A percentile compares a stretch with the other conserved stretches of the same genome.
Conservation (phyloP, 2,113 vertebrate genomes). For the Epinephelus cyanopodus region DNA sequence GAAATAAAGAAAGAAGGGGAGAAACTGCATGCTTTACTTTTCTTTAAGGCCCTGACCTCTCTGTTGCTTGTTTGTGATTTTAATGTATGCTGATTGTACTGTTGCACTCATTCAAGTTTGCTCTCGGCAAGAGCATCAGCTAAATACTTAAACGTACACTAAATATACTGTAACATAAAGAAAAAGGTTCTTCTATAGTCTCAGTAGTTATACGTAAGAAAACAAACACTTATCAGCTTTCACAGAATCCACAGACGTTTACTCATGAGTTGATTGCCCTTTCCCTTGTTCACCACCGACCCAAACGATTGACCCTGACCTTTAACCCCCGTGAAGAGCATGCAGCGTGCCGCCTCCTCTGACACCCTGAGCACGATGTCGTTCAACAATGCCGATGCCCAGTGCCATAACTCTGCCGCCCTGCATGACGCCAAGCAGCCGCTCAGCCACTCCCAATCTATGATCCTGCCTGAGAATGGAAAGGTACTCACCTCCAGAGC, state of each 20-base stretch:
- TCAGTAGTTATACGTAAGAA: background rate
- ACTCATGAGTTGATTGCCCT: constrained; percentile 6
- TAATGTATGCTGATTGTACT: constrained; percentile 8
- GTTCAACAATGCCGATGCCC: constrained; percentile 45
- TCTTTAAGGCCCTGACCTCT: background rate
- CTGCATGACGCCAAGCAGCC: constrained; percentile 51
- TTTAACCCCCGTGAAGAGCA: constrained; percentile 67
- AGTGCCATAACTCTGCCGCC: constrained; percentile 31
- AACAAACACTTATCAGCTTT: background rate
- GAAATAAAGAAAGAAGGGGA: background rate
- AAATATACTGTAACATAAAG: constrained; percentile 1
- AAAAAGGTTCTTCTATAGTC: background rate
- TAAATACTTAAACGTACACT: background rate
- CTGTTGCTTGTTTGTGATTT: constrained; percentile 27
- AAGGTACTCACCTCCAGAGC: constrained; percentile 74
- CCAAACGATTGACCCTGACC: constrained; percentile 24
- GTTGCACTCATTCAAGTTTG: background rate
- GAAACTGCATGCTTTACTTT: background rate
- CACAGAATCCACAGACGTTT: background rate
- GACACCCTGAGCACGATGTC: constrained; percentile 73
- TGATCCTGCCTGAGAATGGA: constrained; percentile 81
- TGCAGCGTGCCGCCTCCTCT: constrained; percentile 80
- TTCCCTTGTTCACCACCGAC: constrained; percentile 23
- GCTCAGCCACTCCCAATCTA: constrained; percentile 82
- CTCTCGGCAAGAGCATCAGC: background rate